phyloP scores from a whole-genome alignment of 1,140 invertebrate genomes.

The Conus betulinus region DNA sequence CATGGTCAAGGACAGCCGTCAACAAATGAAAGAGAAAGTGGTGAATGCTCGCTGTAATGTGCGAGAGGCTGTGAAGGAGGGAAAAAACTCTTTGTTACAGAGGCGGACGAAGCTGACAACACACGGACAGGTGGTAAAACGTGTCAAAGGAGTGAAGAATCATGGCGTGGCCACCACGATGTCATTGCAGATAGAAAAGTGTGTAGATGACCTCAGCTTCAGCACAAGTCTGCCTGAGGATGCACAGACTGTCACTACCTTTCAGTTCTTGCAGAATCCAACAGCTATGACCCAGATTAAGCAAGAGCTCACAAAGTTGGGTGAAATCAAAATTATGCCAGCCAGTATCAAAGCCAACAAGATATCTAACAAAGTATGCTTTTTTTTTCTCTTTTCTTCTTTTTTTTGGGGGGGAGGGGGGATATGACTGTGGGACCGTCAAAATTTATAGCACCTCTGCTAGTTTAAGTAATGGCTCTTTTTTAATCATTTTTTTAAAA shows the following conservation, averaged over 20 bases:
- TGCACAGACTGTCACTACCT: neutral
- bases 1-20: neutral
- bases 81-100: neutral
- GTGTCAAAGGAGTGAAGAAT: neutral
- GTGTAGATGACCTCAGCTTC: neutral
- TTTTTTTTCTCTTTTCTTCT: too few species aligned
- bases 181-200: neutral
- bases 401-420: too few species aligned
- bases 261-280: too few species aligned
- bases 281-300: too few species aligned
- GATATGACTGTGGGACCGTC: too few species aligned
- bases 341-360: too few species aligned
- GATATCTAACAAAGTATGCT: neutral
- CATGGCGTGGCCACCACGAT: neutral
- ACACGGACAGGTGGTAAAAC: neutral
- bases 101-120: constrained; percentile 6
- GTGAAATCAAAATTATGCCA: too few species aligned
- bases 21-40: neutral
- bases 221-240: neutral
- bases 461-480: too few species aligned
- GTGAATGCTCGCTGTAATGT: neutral
- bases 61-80: neutral
- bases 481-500: too few species aligned
- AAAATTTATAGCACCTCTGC: too few species aligned
- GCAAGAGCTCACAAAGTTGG: too few species aligned